A percentile compares a stretch with the other conserved stretches of the same genome.
These are phyloP conservation scores for Acleris laterana DNA, from an alignment of 2,888 invertebrate species.

Conservation along the genomic window DNA sequence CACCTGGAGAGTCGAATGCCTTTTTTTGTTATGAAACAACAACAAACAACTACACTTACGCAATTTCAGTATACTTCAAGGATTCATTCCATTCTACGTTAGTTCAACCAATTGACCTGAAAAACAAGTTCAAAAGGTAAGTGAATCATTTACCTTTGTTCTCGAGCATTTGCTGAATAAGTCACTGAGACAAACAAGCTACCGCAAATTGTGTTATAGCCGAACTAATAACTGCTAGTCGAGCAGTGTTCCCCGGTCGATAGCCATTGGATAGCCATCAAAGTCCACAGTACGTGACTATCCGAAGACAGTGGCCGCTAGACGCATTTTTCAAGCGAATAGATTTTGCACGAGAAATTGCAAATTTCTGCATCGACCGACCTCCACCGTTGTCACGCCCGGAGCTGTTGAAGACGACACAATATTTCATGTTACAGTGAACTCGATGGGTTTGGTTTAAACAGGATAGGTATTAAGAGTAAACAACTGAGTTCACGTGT, in stretches of 20 bases:
- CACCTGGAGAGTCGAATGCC: too few relatives aligned
- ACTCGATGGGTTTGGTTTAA: constrained; percentile 13
- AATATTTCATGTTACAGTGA: constrained; percentile 54
- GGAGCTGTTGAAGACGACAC: constrained; percentile 55
- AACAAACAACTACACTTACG: too few relatives aligned
- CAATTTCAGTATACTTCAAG: too few relatives aligned
- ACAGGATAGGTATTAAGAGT: background rate
- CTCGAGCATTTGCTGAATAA: background rate
- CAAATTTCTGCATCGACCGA: constrained; percentile 63
- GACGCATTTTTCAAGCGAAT: constrained; percentile 67
- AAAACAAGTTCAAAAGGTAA: background rate
- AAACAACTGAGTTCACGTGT: too few relatives aligned
- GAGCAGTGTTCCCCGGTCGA: constrained; percentile 44
- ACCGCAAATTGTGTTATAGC: background rate
- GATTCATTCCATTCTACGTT: too few relatives aligned
- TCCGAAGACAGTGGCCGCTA: constrained; percentile 54
- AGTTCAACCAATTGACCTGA: background rate
- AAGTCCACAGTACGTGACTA: constrained; percentile 73
- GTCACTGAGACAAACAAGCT: background rate
- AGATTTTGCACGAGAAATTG: constrained; percentile 67
- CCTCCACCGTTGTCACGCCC: constrained; percentile 53
- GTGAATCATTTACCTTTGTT: background rate
- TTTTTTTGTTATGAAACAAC: too few relatives aligned
- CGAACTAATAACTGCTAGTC: background rate
- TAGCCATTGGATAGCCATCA: constrained; percentile 61